phyloP scores from a whole-genome alignment of 2,888 invertebrate genomes.

The Drosophila anomalata region DNA sequence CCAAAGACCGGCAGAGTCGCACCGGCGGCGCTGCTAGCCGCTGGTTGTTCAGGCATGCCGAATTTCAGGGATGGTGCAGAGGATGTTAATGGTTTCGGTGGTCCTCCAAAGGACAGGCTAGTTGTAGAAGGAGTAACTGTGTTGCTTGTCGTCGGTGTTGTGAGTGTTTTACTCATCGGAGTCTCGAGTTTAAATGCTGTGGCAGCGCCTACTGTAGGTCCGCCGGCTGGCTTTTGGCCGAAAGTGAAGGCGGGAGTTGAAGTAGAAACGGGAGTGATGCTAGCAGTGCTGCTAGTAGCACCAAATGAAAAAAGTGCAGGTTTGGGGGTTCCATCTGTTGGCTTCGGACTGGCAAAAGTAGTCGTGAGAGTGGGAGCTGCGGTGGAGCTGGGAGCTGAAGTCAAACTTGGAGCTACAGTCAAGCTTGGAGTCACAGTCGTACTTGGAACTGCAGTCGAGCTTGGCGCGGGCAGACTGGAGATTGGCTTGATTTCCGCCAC shows the following conservation, averaged over 20 bases:
- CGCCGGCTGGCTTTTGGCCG: constrained; percentile 6
- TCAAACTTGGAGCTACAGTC: neutral
- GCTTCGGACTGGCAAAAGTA: constrained; percentile 16
- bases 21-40: neutral
- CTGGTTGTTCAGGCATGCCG: constrained; percentile 1
- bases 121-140: neutral
- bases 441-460: neutral
- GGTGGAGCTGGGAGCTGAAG: neutral
- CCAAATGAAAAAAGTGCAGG: constrained; percentile 17
- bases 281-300: neutral
- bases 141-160: neutral
- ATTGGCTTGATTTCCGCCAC: constrained; percentile 14
- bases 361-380: neutral
- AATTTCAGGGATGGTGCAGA: constrained; percentile 7
- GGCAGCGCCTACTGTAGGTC: constrained; percentile 1
- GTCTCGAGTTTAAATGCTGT: constrained; percentile 9
- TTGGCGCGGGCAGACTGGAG: neutral
- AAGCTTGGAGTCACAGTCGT: no score
- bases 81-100: constrained; percentile 1
- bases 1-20: neutral
- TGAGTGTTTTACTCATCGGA: constrained; percentile 1
- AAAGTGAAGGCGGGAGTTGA: constrained; percentile 19
- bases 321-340: constrained; percentile 1
- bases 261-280: neutral
- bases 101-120: neutral